These are phyloP conservation scores for Lordiphosa andalusiaca DNA, from an alignment of 2,888 invertebrate genomes.

Conservation along the genomic window DNA sequence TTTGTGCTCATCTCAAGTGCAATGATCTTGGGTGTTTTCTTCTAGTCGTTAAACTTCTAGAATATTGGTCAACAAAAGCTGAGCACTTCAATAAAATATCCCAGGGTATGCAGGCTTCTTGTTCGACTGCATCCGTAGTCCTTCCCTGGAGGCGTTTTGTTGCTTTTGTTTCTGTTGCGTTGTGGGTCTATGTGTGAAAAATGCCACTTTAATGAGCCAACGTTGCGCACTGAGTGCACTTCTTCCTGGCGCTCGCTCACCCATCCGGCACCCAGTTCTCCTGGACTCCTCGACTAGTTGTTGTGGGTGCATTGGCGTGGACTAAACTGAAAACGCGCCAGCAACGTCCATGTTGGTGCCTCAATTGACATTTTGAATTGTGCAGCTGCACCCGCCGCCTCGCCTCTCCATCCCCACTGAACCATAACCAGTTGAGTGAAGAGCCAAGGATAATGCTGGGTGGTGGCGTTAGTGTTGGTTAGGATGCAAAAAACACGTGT, in stretches of 20 bases:
- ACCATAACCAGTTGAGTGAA: constrained; percentile 20
- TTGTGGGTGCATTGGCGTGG: constrained; percentile 67
- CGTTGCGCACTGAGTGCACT: constrained; percentile 65
- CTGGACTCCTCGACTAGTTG: constrained; percentile 36
- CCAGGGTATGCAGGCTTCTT: constrained; percentile 1
- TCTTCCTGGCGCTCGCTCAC: constrained; percentile 16
- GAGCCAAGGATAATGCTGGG: constrained; percentile 67
- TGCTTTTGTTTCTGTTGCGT: constrained; percentile 37
- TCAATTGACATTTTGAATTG: constrained; percentile 78
- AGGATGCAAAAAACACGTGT: constrained; percentile 71
- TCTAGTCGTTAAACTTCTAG: too few species aligned
- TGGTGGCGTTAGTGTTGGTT: too few species aligned
- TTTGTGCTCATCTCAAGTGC: too few species aligned
- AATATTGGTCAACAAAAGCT: too few species aligned
- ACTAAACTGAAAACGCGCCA: constrained; percentile 54
- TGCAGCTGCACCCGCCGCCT: constrained; percentile 61
- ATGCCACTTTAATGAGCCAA: constrained; percentile 72
- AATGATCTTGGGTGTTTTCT: too few species aligned
- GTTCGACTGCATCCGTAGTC: background rate
- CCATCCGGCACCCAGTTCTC: background rate
- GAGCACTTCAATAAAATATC: too few species aligned
- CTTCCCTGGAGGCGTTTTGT: constrained; percentile 25
- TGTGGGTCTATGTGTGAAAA: constrained; percentile 66
- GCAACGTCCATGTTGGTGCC: constrained; percentile 46
- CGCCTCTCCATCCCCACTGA: constrained; percentile 26